Percentiles rank a stretch among this genome's conserved stretches.
These are phyloP conservation scores for Stegostoma tigrinum DNA, from an alignment of 2,113 vertebrate species.

Conservation along the genomic window DNA sequence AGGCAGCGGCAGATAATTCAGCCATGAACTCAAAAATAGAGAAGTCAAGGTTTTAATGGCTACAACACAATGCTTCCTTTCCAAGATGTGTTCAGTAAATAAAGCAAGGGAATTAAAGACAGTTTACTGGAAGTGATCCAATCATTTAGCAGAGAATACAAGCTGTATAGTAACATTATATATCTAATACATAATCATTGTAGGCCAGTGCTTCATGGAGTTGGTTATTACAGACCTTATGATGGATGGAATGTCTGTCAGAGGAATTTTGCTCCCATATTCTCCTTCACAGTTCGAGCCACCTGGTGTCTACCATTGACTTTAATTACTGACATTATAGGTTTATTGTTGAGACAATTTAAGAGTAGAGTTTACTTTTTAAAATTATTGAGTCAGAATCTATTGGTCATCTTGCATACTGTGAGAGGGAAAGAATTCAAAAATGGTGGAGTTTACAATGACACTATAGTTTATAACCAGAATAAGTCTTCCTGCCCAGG, in stretches of 20 bases:
- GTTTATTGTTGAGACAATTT: not conserved
- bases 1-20: not conserved
- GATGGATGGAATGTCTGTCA: not conserved
- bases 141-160: not conserved
- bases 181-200: not conserved
- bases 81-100: not conserved
- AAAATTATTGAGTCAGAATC: no score
- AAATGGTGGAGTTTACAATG: not conserved
- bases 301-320: not conserved
- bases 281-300: not conserved
- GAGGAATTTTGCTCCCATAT: not conserved
- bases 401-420: not conserved
- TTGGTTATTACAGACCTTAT: not conserved
- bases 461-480: not conserved
- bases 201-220: not conserved
- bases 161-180: not conserved
- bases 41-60: not conserved
- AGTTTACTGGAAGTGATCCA: not conserved
- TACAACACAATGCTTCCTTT: not conserved
- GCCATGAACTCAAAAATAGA: not conserved
- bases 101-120: not conserved
- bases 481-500: not conserved
- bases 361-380: not conserved
- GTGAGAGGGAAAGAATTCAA: not conserved
- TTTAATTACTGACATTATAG: not conserved